Conservation (phyloP, 2,888 invertebrate genomes). For the Agriopis aurantiaria region DNA sequence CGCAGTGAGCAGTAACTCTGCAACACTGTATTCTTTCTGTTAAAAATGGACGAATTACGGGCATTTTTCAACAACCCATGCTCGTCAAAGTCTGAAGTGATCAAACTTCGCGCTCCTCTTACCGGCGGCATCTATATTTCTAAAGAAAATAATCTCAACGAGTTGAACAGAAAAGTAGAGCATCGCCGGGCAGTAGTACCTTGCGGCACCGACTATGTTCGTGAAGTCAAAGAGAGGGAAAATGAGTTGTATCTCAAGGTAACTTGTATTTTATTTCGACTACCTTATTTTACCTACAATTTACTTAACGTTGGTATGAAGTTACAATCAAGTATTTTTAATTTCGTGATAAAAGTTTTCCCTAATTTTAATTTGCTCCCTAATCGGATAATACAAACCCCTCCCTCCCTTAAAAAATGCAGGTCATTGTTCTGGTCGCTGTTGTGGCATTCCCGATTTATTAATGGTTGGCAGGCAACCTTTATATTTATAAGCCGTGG, state of each 20-base stretch:
- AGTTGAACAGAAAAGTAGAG: slow-evolving; percentile 66
- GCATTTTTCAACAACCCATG: slow-evolving; percentile 70
- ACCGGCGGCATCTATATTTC: slow-evolving; percentile 72
- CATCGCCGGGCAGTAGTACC: slow-evolving; percentile 67
- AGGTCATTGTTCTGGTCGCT: too few species aligned
- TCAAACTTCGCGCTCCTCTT: slow-evolving; percentile 67
- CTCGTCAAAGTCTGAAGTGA: slow-evolving; percentile 62
- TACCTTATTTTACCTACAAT: background rate
- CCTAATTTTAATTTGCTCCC: too few species aligned
- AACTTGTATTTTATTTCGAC: slow-evolving; percentile 20
- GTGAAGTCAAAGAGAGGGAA: slow-evolving; percentile 68
- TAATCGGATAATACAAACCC: too few species aligned
- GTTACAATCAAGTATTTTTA: background rate
- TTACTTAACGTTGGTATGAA: background rate
- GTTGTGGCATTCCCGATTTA: too few species aligned
- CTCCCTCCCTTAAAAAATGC: background rate
- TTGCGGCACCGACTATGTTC: slow-evolving; percentile 71
- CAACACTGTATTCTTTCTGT: too few species aligned
- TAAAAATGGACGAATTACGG: slow-evolving; percentile 74
- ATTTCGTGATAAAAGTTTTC: too few species aligned
- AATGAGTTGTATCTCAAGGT: slow-evolving; percentile 70
- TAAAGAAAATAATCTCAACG: slow-evolving; percentile 61
- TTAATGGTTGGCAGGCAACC: too few species aligned
- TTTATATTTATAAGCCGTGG: too few species aligned
- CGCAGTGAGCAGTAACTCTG: too few species aligned